Evolutionary conservation across 2,797 vertebrate species (phyloP).

Genomic region (Gymnothorax reevesii): DNA sequence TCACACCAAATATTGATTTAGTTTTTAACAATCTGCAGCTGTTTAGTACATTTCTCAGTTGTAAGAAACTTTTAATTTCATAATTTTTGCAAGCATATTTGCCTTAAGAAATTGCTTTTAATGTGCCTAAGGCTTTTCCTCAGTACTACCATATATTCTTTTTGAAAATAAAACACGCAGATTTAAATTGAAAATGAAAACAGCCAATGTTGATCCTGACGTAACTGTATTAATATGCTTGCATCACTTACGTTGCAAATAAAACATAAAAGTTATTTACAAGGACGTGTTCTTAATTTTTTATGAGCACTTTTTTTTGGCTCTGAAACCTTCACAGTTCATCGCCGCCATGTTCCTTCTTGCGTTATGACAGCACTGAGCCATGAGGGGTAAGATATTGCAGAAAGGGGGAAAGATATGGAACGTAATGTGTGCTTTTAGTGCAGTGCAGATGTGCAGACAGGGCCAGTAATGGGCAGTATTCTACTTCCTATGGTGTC

Average conservation of each 20-base stretch:
- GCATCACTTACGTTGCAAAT: background rate
- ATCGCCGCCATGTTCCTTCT: background rate
- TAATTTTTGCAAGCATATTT: too few species aligned
- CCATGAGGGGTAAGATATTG: background rate
- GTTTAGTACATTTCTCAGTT: too few species aligned
- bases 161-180: too few species aligned
- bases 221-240: background rate
- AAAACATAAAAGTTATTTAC: background rate
- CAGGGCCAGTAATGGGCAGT: background rate
- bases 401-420: background rate
- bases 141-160: too few species aligned
- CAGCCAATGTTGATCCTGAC: background rate
- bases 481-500: background rate
- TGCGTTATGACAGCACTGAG: background rate
- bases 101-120: too few species aligned
- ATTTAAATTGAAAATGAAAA: too few species aligned
- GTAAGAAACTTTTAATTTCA: too few species aligned
- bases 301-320: background rate
- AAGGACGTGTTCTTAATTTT: background rate
- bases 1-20: too few species aligned
- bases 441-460: background rate
- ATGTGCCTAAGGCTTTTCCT: too few species aligned
- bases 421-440: slow-evolving; percentile 9
- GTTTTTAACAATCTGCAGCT: too few species aligned
- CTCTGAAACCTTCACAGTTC: background rate